Base-by-base conservation (phyloP, 1,140 invertebrate genomes). In the Euwallacea similis region DNA sequence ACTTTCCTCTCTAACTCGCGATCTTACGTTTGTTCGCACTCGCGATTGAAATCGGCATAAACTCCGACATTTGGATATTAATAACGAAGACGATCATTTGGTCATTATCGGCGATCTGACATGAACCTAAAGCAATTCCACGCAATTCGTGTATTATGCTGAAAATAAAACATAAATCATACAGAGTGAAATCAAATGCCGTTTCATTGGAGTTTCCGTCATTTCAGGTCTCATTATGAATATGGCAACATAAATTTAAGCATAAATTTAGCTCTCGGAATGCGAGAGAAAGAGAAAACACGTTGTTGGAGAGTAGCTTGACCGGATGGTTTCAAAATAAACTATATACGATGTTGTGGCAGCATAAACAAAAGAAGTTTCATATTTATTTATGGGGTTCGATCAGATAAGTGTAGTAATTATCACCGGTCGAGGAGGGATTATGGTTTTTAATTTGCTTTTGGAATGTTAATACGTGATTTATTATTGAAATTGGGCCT, bases 161-260 rank as follows among this genome's bases (percentile, higher is more conserved):
- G 9, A 10, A 50, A 53, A 65, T 65, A 65, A 68, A 50, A 47
- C 68, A 63, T 70, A 63, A 70, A 70, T 70, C 68, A 33, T 41
- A 42, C 21, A 41, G 13, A 50, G 44, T 21, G 16, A 55, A 55
- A 70, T 64, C 68, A 70, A 70, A 63, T 44, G 60, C 53, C 47
- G 44, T 60, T 21, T n/a, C 61, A 55, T 60, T 70, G 10, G 63
- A 62, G 55, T 70, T 70, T 70, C 68, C 68, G 68, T 70, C 68
- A 70, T 70, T 44, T 60, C 44, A 54, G 54, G 59, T 70, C 68
- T 63, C 68, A 70, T 70, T 70, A 70, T 64, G 68, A 70, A 70
- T 70, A 70, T 70, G 33, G 60, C 60, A 64, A 64, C 68, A 70
- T 70, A 70, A 70, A 58, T 58, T 58, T 58, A 58, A 64, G 58